These are phyloP conservation scores for Cassiopea xamachana DNA, from an alignment of 30 jellyfish, hydroid and myxozoan genomes.

Conservation along the genomic window DNA sequence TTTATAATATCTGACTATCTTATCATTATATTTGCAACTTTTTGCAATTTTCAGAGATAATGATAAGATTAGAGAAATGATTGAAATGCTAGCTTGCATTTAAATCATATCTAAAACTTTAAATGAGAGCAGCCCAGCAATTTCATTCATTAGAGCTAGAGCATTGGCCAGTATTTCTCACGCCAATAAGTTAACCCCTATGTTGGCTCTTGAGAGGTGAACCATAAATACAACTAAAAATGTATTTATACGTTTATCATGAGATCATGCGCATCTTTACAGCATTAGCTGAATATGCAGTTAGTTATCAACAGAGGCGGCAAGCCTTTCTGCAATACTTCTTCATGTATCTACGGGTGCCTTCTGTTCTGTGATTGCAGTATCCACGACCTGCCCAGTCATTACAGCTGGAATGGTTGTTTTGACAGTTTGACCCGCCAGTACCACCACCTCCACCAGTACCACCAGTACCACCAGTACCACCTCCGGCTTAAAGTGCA, in stretches of 20 bases:
- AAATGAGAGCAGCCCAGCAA: too few relatives aligned
- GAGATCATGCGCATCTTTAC: not conserved
- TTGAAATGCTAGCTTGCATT: too few relatives aligned
- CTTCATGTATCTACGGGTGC: constrained; percentile 47
- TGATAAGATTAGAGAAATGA: too few relatives aligned
- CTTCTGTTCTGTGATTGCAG: constrained; percentile 44
- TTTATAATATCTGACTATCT: too few relatives aligned
- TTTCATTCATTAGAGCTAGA: too few relatives aligned
- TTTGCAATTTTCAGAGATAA: too few relatives aligned
- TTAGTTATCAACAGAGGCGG: constrained; percentile 9
- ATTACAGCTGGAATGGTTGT: constrained; percentile 23
- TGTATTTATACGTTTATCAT: not conserved
- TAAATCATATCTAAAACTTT: too few relatives aligned
- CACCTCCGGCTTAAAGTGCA: constrained; percentile 4
- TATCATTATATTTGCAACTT: too few relatives aligned
- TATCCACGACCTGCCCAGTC: constrained; percentile 54
- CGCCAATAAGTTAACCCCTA: too few relatives aligned
- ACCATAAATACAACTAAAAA: not conserved
- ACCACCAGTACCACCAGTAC: constrained; percentile 40
- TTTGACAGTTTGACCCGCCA: constrained; percentile 18
- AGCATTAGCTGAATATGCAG: not conserved
- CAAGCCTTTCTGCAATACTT: constrained; percentile 43
- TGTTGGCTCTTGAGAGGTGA: not conserved
- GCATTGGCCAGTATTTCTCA: too few relatives aligned
- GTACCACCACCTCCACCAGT: constrained; percentile 37